These are phyloP conservation scores for Nanger granti DNA, from an alignment of 2,113 vertebrate species.

Conservation along the genomic window DNA sequence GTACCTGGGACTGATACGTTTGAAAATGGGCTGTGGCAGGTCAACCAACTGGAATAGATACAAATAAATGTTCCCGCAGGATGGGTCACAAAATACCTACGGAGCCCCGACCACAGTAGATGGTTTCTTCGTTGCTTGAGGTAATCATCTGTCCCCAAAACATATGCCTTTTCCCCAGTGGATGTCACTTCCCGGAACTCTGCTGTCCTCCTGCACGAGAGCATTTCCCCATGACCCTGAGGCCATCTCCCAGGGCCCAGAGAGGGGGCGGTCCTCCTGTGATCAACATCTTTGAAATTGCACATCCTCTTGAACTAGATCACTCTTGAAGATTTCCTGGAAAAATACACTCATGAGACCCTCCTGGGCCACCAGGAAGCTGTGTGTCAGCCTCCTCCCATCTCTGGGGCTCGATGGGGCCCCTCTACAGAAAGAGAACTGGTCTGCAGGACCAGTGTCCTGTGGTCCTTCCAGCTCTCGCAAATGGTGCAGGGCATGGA, in stretches of 20 bases:
- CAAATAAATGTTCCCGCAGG: slow-evolving; percentile 61
- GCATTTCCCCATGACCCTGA: neutral
- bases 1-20: slow-evolving; percentile 60
- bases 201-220: neutral
- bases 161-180: neutral
- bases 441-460: neutral
- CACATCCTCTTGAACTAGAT: neutral
- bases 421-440: neutral
- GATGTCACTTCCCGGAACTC: neutral
- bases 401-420: neutral
- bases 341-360: neutral
- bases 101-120: neutral
- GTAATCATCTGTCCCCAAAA: neutral
- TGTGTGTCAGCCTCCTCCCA: neutral
- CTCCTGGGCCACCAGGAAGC: neutral
- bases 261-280: neutral
- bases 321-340: neutral
- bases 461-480: neutral
- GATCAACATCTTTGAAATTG: neutral
- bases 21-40: slow-evolving; percentile 66
- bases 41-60: slow-evolving; percentile 68
- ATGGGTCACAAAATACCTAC: slow-evolving; percentile 28
- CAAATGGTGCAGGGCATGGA: neutral
- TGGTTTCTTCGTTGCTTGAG: neutral
- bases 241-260: neutral